phyloP scores from a whole-genome alignment of 2,113 vertebrate species.

The Zapornia atra region DNA sequence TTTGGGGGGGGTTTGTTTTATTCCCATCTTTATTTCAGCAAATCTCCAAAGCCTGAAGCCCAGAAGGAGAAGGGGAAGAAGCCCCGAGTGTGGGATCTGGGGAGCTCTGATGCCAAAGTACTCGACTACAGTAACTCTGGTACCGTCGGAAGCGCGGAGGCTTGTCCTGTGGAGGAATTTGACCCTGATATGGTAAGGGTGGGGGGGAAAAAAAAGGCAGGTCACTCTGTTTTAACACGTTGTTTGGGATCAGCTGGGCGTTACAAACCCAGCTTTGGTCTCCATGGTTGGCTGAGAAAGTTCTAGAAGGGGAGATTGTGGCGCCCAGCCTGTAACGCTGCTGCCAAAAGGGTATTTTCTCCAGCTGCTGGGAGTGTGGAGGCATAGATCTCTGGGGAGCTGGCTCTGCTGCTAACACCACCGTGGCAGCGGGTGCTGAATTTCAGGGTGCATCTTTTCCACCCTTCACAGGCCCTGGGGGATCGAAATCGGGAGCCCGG shows the following conservation, averaged over 20 bases:
- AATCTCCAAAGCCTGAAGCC: conserved; percentile 88
- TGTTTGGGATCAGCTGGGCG: not conserved
- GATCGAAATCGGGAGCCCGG: conserved; percentile 74
- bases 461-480: conserved; percentile 57
- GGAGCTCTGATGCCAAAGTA: conserved; percentile 82
- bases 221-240: rapidly evolving
- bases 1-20: no score
- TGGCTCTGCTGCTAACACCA: not conserved
- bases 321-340: rapidly evolving
- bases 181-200: conserved; percentile 38
- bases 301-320: rapidly evolving
- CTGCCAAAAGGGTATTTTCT: not conserved
- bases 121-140: conserved; percentile 89
- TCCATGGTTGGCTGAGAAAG: not conserved
- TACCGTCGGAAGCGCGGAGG: conserved; percentile 73
- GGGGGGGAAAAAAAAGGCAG: not conserved
- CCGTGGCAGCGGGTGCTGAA: not conserved
- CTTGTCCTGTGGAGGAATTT: conserved; percentile 68
- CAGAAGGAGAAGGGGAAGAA: conserved; percentile 87
- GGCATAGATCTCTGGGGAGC: not conserved
- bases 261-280: not conserved
- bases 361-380: not conserved
- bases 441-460: not conserved
- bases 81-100: conserved; percentile 88
- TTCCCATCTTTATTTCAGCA: conserved; percentile 56